Percentiles rank a stretch among this genome's conserved stretches.
Evolutionary conservation across 2,113 vertebrate species (phyloP).

Genomic region (Xiphias gladius): DNA sequence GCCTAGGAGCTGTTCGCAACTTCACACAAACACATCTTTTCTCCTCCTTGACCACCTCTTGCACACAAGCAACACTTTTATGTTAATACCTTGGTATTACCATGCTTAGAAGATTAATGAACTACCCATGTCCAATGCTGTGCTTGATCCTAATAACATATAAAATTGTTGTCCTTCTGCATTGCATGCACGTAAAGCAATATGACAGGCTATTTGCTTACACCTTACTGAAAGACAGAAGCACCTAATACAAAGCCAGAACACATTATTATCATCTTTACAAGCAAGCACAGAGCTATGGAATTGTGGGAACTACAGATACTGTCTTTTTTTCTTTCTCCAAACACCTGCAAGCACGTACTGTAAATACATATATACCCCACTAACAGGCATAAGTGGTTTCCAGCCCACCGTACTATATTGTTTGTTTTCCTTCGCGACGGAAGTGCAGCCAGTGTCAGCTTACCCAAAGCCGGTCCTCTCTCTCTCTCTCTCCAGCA

Average conservation of each 20-base stretch:
- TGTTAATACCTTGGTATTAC: slow-evolving; percentile 25
- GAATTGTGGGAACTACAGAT: slow-evolving; percentile 18
- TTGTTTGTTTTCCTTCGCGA: slow-evolving; percentile 64
- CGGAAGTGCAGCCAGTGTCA: slow-evolving; percentile 57
- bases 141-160: slow-evolving; percentile 31
- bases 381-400: slow-evolving; percentile 37
- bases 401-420: slow-evolving; percentile 47
- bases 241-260: slow-evolving; percentile 18
- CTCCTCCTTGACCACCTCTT: neutral
- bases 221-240: slow-evolving; percentile 27
- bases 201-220: slow-evolving; percentile 19
- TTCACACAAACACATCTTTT: slow-evolving; percentile 49
- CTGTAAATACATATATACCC: slow-evolving; percentile 14
- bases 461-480: slow-evolving; percentile 45
- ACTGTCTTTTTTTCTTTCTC: neutral
- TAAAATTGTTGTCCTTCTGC: neutral
- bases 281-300: neutral
- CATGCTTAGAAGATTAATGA: slow-evolving; percentile 29
- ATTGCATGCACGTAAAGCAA: slow-evolving; percentile 12
- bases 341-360: slow-evolving; percentile 54
- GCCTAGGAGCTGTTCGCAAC: slow-evolving; percentile 61
- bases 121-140: slow-evolving; percentile 4
- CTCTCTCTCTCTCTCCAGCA: slow-evolving; percentile 29
- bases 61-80: neutral
- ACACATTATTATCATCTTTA: slow-evolving; percentile 2